These are phyloP conservation scores for Stenolophus ochropezus DNA, from an alignment of 2,888 invertebrate species.

Conservation along the genomic window DNA sequence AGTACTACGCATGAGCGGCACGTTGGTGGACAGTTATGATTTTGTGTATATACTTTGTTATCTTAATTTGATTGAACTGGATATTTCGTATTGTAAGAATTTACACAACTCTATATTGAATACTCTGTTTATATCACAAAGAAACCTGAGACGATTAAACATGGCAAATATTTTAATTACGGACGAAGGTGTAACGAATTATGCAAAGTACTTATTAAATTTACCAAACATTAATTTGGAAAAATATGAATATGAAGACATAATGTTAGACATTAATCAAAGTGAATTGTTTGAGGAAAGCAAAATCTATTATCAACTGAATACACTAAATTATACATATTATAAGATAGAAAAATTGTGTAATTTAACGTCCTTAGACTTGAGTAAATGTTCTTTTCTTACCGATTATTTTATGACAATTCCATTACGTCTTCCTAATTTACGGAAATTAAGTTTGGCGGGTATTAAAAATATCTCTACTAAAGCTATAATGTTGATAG, in stretches of 20 bases:
- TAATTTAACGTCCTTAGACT: not conserved
- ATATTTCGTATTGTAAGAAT: constrained; percentile 9
- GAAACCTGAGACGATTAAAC: not conserved
- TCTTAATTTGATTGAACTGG: not conserved
- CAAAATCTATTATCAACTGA: not conserved
- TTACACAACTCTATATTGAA: not conserved
- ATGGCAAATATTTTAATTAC: not conserved
- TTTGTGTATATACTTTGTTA: no score
- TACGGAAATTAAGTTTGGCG: not conserved
- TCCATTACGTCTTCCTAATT: not conserved
- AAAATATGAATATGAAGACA: not conserved
- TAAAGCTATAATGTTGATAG: not conserved
- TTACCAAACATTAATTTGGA: not conserved
- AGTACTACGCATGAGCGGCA: no score
- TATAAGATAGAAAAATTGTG: not conserved
- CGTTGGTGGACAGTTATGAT: no score
- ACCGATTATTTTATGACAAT: not conserved
- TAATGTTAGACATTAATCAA: not conserved
- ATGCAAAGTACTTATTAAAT: not conserved
- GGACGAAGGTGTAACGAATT: not conserved
- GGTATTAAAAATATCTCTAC: not conserved
- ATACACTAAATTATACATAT: not conserved
- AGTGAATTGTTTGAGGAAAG: not conserved
- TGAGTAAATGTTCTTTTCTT: not conserved
- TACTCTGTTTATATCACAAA: not conserved